A percentile compares a stretch with the other conserved stretches of the same genome.
These are phyloP conservation scores for Apis florea DNA, from an alignment of 1,140 invertebrate genomes.

Conservation along the genomic window DNA sequence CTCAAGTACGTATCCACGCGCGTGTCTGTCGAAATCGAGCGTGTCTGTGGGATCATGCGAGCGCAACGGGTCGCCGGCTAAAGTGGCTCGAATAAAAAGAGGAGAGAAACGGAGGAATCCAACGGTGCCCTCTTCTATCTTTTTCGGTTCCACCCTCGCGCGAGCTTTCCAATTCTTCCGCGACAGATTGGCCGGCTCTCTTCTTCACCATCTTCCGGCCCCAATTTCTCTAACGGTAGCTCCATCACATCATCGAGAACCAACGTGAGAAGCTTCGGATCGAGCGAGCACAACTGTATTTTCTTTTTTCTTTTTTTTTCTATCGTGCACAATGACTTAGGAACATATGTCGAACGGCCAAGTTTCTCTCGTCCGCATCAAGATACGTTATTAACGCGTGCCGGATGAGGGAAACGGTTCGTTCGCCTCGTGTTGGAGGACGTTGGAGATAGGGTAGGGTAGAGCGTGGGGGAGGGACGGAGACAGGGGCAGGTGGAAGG, in stretches of 20 bases:
- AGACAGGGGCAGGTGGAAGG: slow-evolving; percentile 21
- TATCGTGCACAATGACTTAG: slow-evolving; percentile 54
- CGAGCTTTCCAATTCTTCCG: slow-evolving; percentile 12
- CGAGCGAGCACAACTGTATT: slow-evolving; percentile 46
- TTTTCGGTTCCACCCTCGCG: slow-evolving; percentile 34
- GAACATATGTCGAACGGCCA: slow-evolving; percentile 73
- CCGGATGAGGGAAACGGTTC: slow-evolving; percentile 33
- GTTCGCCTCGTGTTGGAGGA: slow-evolving; percentile 21
- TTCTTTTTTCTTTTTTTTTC: slow-evolving; percentile 38
- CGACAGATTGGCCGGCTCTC: slow-evolving; percentile 67
- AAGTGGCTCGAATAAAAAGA: neutral
- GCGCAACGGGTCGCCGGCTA: neutral
- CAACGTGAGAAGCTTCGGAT: slow-evolving; percentile 41
- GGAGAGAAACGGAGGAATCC: neutral
- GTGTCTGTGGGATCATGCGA: neutral
- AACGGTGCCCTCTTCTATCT: slow-evolving; percentile 20
- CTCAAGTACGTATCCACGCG: neutral
- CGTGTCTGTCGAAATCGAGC: slow-evolving; percentile 1
- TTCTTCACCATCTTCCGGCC: slow-evolving; percentile 69
- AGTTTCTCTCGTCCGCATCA: slow-evolving; percentile 67
- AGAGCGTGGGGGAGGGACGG: slow-evolving; percentile 27
- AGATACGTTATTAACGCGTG: slow-evolving; percentile 73
- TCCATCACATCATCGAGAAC: slow-evolving; percentile 67
- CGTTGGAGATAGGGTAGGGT: neutral
- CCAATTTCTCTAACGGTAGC: slow-evolving; percentile 69